Base-by-base conservation (phyloP, 2,113 vertebrate species). In the Phyllostomus discolor region DNA sequence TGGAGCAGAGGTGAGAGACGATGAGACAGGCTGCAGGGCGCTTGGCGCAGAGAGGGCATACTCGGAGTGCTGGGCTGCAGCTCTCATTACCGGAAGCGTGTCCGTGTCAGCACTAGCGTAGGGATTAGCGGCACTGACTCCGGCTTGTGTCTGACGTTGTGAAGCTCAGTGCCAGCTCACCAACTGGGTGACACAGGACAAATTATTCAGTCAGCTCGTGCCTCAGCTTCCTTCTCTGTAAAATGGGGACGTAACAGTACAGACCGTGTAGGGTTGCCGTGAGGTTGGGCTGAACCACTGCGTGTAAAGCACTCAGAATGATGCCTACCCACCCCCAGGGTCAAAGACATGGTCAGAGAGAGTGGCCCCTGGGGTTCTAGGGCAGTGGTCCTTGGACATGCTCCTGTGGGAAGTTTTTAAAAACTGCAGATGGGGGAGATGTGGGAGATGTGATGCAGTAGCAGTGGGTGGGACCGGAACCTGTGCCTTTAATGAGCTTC, bases 81-180 rank as follows among this genome's bases (percentile, higher is more conserved):
- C 11, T 62, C 64, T 89, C 64, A 0, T 8, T 16, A 26, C 7
- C 12, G 91, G 75, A 91, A 7, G 57, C 38, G 19, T 8, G 57
- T n/a, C 10, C 26, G 20, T 7, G 12, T 38, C 4, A 38, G 24
- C 15, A 3, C 64, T 64, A 19, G 41, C 0, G 1, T 12, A 5
- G 26, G 5, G 17, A 22, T 46, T 26, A 64, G 72, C 5, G 48
- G 41, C 15, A 28, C 7, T 52, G 82, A 38, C 2, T 16, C 59
- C 28, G 38, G 50, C 48, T 75, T 22, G 33, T 76, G 87, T 66
- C 33, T 6, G 57, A 78, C 31, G 41, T 59, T 1, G 4, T 17
- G 28, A 62, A 33, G 70, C 31, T 88, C 86, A 75, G 4, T 26
- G 54, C 57, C 41, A 76, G 62, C 78, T 70, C 75, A 50, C 46